phyloP scores from a whole-genome alignment of 2,113 vertebrate species.

The Micronycteris hirsuta region DNA sequence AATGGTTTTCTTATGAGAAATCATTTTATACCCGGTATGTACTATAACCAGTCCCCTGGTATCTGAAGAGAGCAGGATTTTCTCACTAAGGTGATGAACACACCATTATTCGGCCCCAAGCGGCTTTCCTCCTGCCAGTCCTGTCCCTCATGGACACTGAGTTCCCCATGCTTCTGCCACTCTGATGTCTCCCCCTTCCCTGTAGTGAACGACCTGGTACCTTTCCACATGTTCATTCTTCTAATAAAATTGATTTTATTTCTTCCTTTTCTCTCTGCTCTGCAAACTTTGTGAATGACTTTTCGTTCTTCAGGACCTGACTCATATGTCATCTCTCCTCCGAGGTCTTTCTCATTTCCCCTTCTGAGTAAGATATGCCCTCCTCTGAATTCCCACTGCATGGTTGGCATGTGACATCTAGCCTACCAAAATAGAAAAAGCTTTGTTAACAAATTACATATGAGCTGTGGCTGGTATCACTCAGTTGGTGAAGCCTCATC shows the following conservation, averaged over 20 bases:
- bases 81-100: neutral
- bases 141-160: neutral
- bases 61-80: neutral
- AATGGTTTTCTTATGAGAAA: neutral
- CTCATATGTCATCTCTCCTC: neutral
- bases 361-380: neutral
- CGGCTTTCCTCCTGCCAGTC: neutral
- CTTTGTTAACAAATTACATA: neutral
- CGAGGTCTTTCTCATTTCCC: neutral
- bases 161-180: neutral
- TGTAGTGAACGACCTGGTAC: fast-evolving
- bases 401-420: neutral
- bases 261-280: neutral
- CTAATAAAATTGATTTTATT: neutral
- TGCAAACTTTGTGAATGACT: neutral
- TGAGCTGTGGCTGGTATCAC: no score
- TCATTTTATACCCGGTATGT: neutral
- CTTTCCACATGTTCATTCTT: neutral
- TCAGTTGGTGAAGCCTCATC: no score
- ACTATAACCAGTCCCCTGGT: neutral
- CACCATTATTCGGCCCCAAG: neutral
- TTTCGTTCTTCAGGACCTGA: neutral
- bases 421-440: neutral
- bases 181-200: neutral
- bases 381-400: neutral